Evolutionary conservation across 2,888 invertebrate genomes (phyloP), one percentile per base, ranked within the genome.

Genomic region (Platycheirus rosarum): DNA sequence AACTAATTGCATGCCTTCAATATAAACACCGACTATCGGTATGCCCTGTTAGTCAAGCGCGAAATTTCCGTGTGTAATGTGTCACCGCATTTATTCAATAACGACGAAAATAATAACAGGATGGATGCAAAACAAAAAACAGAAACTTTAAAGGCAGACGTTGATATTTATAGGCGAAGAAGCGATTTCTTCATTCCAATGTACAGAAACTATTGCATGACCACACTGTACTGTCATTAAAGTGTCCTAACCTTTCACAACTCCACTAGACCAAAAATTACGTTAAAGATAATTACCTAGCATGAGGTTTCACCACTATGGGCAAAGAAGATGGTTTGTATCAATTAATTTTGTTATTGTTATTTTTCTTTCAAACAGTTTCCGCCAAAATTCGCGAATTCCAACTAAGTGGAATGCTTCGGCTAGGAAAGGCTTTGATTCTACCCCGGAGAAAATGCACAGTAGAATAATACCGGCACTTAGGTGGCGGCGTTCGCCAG

Each of bases 31-130:
- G 66, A 48, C 60, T 70, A 46, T 68, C 16, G 11, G 51, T 18
- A 68, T 74, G 69, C 44, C 69, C 63, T 79, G 51, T 82, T 82
- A 77, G 68, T 82, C 71, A 82, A 82, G 82, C 82, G 82, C 77
- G 55, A 82, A 82, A 77, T 71, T 77, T 68, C 35, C 82, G 82
- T 77, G 82, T 82, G 77, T 82, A 73, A 82, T 82, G 82, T 82
- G 77, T 82, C 82, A 44, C 82, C 77, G 82, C 77, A 77, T 82
- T 63, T 42, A 71, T 63, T 82, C 71, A 80, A 75, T 70, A 70
- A 70, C 49, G 40, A 16, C 49, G 40, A 16, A 62, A 55, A 65
- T 76, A 76, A 82, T 82, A 76, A 68, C 75, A 75, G 70, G 70
- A 74, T 57, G 35, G 26, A 16, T 7, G 18, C 16, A 32, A 40